A percentile compares a stretch with the other conserved stretches of the same genome.
These are phyloP conservation scores for Exaiptasia diaphana DNA, from an alignment of 64 coral and sea anemone species.

Conservation along the genomic window DNA sequence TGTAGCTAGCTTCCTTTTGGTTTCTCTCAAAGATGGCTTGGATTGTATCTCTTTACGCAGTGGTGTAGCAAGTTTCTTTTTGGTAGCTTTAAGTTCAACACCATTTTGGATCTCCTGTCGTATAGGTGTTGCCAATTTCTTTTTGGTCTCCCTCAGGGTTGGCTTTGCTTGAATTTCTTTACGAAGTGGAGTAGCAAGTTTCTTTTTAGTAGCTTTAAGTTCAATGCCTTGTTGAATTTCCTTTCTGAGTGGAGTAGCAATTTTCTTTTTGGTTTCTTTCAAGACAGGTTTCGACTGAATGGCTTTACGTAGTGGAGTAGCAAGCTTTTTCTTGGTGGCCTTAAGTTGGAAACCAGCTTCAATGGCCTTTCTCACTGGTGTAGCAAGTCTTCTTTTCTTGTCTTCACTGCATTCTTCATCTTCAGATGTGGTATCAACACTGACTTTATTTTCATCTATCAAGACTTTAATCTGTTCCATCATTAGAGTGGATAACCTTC, in stretches of 20 bases:
- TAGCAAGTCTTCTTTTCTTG: neutral
- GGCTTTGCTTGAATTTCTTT: slow-evolving; percentile 42
- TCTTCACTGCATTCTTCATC: neutral
- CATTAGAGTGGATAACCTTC: neutral
- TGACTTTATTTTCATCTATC: too few relatives aligned
- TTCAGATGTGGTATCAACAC: neutral
- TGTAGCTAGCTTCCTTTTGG: slow-evolving; percentile 60
- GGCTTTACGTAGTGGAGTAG: slow-evolving; percentile 50
- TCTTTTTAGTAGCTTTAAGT: slow-evolving; percentile 52
- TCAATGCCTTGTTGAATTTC: slow-evolving; percentile 33
- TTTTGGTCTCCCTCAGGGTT: slow-evolving; percentile 44
- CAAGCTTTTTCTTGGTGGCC: slow-evolving; percentile 59
- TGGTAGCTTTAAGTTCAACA: slow-evolving; percentile 25
- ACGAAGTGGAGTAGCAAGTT: slow-evolving; percentile 29
- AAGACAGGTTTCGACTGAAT: slow-evolving; percentile 36
- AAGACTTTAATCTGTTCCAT: too few relatives aligned
- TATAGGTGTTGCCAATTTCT: slow-evolving; percentile 64
- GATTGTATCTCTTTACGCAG: slow-evolving; percentile 58
- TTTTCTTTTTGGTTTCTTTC: slow-evolving; percentile 41
- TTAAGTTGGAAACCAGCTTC: slow-evolving; percentile 36
- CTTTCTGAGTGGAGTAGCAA: slow-evolving; percentile 68
- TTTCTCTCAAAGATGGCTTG: slow-evolving; percentile 25
- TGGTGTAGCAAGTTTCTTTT: slow-evolving; percentile 67
- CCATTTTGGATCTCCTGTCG: slow-evolving; percentile 42
- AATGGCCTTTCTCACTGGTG: slow-evolving; percentile 60